phyloP scores from a whole-genome alignment of 2,113 vertebrate species.

The Monarcha castaneiventris region DNA sequence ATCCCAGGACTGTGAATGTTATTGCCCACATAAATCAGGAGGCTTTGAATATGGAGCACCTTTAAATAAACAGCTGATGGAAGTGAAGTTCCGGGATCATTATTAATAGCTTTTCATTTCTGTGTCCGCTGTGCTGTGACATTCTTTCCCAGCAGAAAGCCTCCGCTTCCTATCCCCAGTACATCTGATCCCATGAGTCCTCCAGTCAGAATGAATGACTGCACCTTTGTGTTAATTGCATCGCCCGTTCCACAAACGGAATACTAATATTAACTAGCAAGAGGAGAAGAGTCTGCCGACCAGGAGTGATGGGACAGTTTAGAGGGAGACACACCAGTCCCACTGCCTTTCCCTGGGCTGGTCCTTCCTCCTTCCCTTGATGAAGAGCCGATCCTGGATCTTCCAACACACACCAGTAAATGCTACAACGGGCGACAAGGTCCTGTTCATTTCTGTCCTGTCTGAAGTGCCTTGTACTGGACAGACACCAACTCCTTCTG shows the following conservation, averaged over 20 bases:
- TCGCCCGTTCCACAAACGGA: constrained; percentile 51
- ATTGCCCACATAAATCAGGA: constrained; percentile 83
- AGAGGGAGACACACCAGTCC: background rate
- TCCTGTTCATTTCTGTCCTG: background rate
- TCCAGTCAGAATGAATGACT: constrained; percentile 78
- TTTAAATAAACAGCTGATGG: constrained; percentile 85
- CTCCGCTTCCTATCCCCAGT: constrained; percentile 65
- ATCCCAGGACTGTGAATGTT: constrained; percentile 67
- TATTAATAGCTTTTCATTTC: constrained; percentile 85
- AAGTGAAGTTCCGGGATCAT: constrained; percentile 80
- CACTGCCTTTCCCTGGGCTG: background rate
- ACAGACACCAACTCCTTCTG: background rate
- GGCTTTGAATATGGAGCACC: constrained; percentile 76
- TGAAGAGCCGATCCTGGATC: background rate
- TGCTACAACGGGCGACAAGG: accelerated
- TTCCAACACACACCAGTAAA: background rate
- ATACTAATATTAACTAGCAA: constrained; percentile 63
- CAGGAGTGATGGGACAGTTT: background rate
- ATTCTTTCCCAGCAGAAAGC: constrained; percentile 78
- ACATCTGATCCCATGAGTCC: constrained; percentile 71
- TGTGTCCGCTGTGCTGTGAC: constrained; percentile 81
- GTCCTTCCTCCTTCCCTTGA: background rate
- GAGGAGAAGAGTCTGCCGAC: background rate
- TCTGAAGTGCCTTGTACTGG: background rate
- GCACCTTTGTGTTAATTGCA: constrained; percentile 76